phyloP scores from a whole-genome alignment of 2,797 vertebrate species.

The Lepilemur septentrionalis region DNA sequence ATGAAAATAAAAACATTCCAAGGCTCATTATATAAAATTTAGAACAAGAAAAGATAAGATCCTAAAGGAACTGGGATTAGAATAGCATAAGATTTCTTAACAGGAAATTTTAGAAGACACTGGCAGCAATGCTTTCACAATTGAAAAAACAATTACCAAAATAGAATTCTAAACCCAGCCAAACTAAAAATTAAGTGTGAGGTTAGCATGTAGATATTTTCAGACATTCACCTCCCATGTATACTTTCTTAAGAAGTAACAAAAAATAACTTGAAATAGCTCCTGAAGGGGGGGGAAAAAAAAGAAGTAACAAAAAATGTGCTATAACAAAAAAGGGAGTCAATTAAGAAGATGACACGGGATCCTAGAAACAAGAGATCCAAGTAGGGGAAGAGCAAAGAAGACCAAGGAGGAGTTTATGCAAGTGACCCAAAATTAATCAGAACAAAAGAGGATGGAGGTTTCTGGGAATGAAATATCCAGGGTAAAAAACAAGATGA shows the following conservation, averaged over 20 bases:
- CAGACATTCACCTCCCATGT: neutral
- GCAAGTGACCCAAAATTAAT: neutral
- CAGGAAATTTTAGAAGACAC: neutral
- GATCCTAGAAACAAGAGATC: neutral
- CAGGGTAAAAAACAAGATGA: neutral
- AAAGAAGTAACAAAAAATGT: neutral
- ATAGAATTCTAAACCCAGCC: conserved; percentile 4
- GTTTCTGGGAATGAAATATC: neutral
- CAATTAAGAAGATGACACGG: neutral
- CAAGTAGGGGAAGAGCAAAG: neutral
- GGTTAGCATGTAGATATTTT: neutral
- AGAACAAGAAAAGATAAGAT: neutral
- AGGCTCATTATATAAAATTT: neutral
- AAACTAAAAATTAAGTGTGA: neutral
- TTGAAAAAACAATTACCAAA: neutral
- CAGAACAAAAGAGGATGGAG: neutral
- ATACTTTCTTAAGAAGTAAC: neutral
- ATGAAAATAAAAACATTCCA: neutral
- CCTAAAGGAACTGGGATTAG: too few species aligned
- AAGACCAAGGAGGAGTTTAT: neutral
- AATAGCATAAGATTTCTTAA: too few species aligned
- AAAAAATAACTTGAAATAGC: too few species aligned
- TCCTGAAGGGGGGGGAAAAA: too few species aligned
- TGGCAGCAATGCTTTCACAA: too few species aligned
- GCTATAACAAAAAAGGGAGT: neutral